Evolutionary conservation across 2,888 invertebrate genomes (phyloP).

Genomic region (Cephus nigrinus): DNA sequence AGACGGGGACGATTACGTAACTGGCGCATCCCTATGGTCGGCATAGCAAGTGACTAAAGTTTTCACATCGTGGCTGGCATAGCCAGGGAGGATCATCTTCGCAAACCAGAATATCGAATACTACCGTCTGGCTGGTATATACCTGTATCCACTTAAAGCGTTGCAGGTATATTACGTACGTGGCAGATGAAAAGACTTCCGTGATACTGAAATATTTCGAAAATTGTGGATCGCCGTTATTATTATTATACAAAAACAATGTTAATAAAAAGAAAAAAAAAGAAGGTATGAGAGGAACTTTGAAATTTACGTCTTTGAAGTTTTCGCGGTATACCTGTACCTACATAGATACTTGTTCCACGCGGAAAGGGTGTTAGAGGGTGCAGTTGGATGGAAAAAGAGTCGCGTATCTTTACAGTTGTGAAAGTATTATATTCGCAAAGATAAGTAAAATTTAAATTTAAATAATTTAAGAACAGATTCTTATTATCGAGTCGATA

Average conservation of each 20-base stretch:
- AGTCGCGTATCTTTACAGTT: background rate
- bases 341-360: background rate
- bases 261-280: conserved; percentile 53
- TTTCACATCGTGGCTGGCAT: background rate
- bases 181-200: background rate
- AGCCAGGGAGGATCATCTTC: background rate
- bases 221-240: conserved; percentile 29
- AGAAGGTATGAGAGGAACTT: conserved; percentile 45
- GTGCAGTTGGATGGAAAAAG: background rate
- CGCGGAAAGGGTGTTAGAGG: background rate
- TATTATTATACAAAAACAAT: conserved; percentile 56
- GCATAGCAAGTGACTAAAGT: background rate
- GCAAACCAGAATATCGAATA: background rate
- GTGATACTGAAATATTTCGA: background rate
- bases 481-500: background rate
- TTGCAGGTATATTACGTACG: background rate
- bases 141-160: background rate
- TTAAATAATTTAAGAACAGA: background rate
- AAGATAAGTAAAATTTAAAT: background rate
- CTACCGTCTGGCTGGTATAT: background rate
- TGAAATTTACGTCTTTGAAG: background rate
- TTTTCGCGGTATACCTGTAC: background rate
- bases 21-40: background rate
- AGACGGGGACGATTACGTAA: background rate
- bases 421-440: background rate